Evolutionary conservation across 2,888 invertebrate species (phyloP), one percentile per base, ranked within the genome.

Genomic region (Ormyrus pomaceus): DNA sequence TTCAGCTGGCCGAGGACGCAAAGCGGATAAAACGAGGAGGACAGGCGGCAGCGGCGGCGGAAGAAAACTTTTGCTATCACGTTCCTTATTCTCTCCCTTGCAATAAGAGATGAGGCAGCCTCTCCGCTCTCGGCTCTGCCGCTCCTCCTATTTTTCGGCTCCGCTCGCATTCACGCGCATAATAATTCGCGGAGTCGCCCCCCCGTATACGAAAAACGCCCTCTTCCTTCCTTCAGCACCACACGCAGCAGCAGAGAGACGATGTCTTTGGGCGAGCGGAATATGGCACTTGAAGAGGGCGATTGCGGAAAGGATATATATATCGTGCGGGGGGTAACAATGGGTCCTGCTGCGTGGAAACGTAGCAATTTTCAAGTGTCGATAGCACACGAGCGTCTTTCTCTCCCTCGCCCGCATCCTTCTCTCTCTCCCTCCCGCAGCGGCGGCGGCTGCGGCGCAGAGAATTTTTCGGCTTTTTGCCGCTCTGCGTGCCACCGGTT

Each of bases 301-400:
- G 80, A 78, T 74, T 71, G 74, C 75, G 74, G 70, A 78, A 70
- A 65, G 77, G 74, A 75, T 75, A 75, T 73, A 79, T 34, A 34
- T 62, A 7, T 19, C 45, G 64, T 9, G 58, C 11, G 73, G 62
- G 70, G 53, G 13, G n/a, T 55, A 71, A 78, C 81, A 81, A 81
- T 81, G 75, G 76, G 55, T 8, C 50, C 46, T 13, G n/a, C 6
- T 34, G n/a, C 10, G 50, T 61, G 71, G 66, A 74, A 77, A 74
- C 86, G 86, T 87, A 83, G 88, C 89, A 88, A 89, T 89, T 89
- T 88, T 85, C 84, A 87, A 84, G 86, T 87, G 89, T 89, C 89
- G 87, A 88, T 88, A 88, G 85, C 89, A 83, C 82, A 34, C 34
- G 34, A 34, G 34, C 34, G 34, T 34, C 34, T 34, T 34, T 34